These are phyloP conservation scores for Sinopyrophorus schimmeli DNA, from an alignment of 2,888 invertebrate genomes.

Conservation along the genomic window DNA sequence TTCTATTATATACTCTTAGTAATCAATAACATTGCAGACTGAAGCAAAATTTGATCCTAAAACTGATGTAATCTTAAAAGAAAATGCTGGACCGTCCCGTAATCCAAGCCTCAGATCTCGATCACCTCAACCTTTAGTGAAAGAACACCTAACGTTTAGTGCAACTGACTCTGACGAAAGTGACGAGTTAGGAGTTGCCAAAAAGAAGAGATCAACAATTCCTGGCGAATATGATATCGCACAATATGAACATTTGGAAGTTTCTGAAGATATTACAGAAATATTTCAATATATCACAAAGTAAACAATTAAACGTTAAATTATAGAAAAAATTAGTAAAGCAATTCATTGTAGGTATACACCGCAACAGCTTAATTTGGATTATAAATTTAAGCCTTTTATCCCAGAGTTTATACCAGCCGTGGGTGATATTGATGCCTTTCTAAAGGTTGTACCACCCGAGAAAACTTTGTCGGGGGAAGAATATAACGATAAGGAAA, in stretches of 20 bases:
- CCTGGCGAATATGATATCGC: constrained; percentile 76
- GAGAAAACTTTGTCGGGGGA: constrained; percentile 58
- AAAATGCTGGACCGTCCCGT: constrained; percentile 42
- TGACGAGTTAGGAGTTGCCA: constrained; percentile 34
- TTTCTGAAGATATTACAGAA: constrained; percentile 84
- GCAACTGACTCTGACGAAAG: constrained; percentile 48
- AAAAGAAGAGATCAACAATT: constrained; percentile 38
- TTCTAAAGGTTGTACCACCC: constrained; percentile 90
- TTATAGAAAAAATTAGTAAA: constrained; percentile 1
- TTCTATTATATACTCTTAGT: no score
- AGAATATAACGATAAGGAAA: constrained; percentile 41
- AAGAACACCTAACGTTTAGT: constrained; percentile 28
- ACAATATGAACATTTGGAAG: constrained; percentile 79
- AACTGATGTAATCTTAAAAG: no score
- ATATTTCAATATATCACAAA: constrained; percentile 90
- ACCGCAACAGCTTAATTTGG: constrained; percentile 88
- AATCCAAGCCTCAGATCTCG: constrained; percentile 37
- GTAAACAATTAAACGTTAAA: constrained; percentile 54
- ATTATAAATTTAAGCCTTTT: constrained; percentile 89
- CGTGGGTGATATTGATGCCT: constrained; percentile 98
- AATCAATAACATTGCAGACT: no score
- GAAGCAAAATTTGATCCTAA: no score
- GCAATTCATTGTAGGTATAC: constrained; percentile 70
- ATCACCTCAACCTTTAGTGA: constrained; percentile 30
- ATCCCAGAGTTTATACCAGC: constrained; percentile 97